These are phyloP conservation scores for Diadumene lineata DNA, from an alignment of 92 coral and sea anemone species.

Conservation along the genomic window DNA sequence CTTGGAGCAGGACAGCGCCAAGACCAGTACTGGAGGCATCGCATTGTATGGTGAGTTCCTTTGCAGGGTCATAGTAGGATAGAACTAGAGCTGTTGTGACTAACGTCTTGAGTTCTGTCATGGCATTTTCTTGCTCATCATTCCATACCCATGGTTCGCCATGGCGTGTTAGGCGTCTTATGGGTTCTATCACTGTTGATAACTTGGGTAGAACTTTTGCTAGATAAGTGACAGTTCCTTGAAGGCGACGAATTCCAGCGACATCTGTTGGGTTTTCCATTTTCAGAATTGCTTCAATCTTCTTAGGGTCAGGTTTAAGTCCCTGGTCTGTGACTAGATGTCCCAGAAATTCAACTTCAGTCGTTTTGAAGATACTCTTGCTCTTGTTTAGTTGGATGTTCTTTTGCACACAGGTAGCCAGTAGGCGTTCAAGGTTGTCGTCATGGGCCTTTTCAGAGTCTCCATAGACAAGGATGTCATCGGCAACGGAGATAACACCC, in stretches of 20 bases:
- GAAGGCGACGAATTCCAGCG: slow-evolving; percentile 44
- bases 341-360: slow-evolving; percentile 47
- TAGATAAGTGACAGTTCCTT: slow-evolving; percentile 54
- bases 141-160: slow-evolving; percentile 49
- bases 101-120: slow-evolving; percentile 25
- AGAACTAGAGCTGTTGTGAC: slow-evolving; percentile 47
- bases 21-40: slow-evolving; percentile 59
- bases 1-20: slow-evolving; percentile 58
- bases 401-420: slow-evolving; percentile 25
- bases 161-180: slow-evolving; percentile 29
- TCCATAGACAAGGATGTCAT: slow-evolving; percentile 37
- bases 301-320: slow-evolving; percentile 53
- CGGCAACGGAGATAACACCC: slow-evolving; percentile 46
- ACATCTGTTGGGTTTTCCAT: slow-evolving; percentile 51
- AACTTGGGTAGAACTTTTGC: slow-evolving; percentile 48
- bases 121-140: slow-evolving; percentile 31
- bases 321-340: slow-evolving; percentile 33
- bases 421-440: slow-evolving; percentile 30
- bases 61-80: slow-evolving; percentile 36
- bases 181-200: slow-evolving; percentile 12
- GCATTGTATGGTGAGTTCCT: slow-evolving; percentile 56
- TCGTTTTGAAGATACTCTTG: slow-evolving; percentile 32
- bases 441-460: slow-evolving; percentile 29
- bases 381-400: slow-evolving; percentile 48
- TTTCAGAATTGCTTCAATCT: slow-evolving; percentile 47